Base-by-base conservation (phyloP, 2,888 invertebrate genomes). In the Agrotis exclamationis region DNA sequence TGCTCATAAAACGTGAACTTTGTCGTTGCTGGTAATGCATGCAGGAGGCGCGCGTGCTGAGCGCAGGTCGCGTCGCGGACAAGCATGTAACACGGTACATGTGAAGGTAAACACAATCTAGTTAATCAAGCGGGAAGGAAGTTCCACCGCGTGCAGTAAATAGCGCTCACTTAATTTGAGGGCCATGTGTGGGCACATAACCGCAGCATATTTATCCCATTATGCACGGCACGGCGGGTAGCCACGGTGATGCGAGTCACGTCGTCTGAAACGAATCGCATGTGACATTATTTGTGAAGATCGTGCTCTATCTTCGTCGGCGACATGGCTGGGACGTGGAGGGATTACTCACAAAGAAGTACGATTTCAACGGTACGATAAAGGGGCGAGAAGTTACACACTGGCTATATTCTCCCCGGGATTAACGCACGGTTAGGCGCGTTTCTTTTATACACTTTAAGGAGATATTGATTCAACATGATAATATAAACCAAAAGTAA, bases 281-380 rank as follows among this genome's bases (percentile, higher is more conserved):
- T 96, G 96, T 96, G 96, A 96, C 96, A 96, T 96, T 96, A 96
- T 96, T 96, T 96, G 96, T 96, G 96, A 96, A 96, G 96, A 96
- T 96, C 96, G 96, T 96, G 96, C 96, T 96, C 96, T 96, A 96
- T 96, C 96, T 96, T 96, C 96, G 96, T 96, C 96, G 94, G 93
- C 94, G 95, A 95, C 95, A 94, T 94, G 90, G 92, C 91, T 85
- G 93, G 93, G 94, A 95, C 95, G 95, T 95, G 96, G 94, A 94
- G 95, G 95, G 95, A 96, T 96, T 95, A 95, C 95, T 93, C 95
- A 93, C 95, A 95, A 95, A 96, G 95, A 95, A 96, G 96, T 95
- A 93, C 95, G 95, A 95, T 95, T 95, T 93, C 95, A 93, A 94
- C 95, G 94, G 93, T 91, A 92, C 93, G 96, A 96, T 95, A 96